phyloP scores from a whole-genome alignment of 37 sponge, comb jelly and placozoan species.

The Agelas oroides region DNA sequence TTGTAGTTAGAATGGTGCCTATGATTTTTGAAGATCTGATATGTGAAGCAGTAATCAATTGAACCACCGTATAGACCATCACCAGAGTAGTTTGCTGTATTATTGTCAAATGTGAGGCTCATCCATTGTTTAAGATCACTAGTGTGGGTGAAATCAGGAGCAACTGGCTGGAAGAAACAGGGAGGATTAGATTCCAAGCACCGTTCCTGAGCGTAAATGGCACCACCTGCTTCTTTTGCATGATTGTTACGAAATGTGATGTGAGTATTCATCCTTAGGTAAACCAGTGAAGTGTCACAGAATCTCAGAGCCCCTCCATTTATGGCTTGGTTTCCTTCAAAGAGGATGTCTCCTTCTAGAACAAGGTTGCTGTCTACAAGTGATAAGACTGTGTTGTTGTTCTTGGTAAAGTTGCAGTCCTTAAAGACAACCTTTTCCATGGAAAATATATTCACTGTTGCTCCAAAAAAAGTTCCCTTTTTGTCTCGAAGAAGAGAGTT shows the following conservation, averaged over 20 bases:
- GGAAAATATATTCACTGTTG: too few relatives aligned
- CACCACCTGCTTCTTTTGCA: slow-evolving; percentile 8
- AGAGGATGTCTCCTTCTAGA: neutral
- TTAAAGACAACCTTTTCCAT: too few relatives aligned
- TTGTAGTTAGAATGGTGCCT: neutral
- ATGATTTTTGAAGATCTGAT: too few relatives aligned
- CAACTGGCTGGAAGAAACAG: neutral
- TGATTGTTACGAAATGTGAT: neutral
- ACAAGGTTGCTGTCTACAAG: neutral
- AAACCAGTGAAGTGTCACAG: neutral
- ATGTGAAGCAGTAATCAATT: neutral
- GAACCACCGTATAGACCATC: neutral
- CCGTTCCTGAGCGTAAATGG: neutral
- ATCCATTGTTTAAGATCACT: neutral
- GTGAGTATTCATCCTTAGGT: neutral
- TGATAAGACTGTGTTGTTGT: slow-evolving; percentile 6
- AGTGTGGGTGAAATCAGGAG: neutral
- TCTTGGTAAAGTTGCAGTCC: neutral
- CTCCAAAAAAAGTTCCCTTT: too few relatives aligned
- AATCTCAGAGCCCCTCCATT: slow-evolving; percentile 16
- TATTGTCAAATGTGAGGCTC: neutral
- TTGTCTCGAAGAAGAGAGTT: neutral
- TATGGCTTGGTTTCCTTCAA: neutral
- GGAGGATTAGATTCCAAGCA: neutral
- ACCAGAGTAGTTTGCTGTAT: neutral